Evolutionary conservation across 2,113 vertebrate species (phyloP).

Genomic region (Sigmodon hispidus): DNA sequence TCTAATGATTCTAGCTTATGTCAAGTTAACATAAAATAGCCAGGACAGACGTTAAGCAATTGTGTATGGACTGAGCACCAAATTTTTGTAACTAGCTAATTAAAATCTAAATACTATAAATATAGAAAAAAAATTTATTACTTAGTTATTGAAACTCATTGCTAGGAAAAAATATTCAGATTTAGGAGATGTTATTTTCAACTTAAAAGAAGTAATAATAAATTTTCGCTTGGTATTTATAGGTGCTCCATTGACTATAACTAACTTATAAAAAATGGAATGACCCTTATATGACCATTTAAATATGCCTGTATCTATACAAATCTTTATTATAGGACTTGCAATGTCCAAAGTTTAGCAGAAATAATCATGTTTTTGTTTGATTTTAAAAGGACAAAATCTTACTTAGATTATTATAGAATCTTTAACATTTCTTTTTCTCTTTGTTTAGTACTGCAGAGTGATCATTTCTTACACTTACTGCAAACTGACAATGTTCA

Average conservation of each 20-base stretch:
- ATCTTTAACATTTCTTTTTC: slow-evolving; percentile 68
- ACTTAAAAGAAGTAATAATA: slow-evolving; percentile 25
- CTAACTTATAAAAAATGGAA: slow-evolving; percentile 22
- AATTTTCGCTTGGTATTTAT: slow-evolving; percentile 47
- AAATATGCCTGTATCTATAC: slow-evolving; percentile 31
- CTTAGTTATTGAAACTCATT: slow-evolving; percentile 51
- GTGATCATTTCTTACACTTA: slow-evolving; percentile 90
- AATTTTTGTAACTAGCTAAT: slow-evolving; percentile 32
- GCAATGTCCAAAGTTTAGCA: slow-evolving; percentile 1
- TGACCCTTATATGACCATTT: slow-evolving; percentile 24
- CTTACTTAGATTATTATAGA: neutral
- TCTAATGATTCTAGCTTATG: neutral
- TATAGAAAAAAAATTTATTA: slow-evolving; percentile 23
- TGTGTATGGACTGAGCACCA: neutral
- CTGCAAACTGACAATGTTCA: slow-evolving; percentile 91
- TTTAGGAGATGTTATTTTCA: slow-evolving; percentile 45
- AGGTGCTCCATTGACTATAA: slow-evolving; percentile 9
- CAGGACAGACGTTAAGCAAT: neutral
- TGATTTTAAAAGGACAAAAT: slow-evolving; percentile 51
- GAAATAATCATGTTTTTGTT: slow-evolving; percentile 51
- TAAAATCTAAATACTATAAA: slow-evolving; percentile 32
- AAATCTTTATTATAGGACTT: neutral
- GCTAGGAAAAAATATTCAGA: neutral
- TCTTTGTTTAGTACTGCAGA: slow-evolving; percentile 89
- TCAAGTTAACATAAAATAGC: neutral